A percentile compares a stretch with the other conserved stretches of the same genome.
phyloP scores from a whole-genome alignment of 2,888 invertebrate genomes.

The Yponomeuta plumbellus region DNA sequence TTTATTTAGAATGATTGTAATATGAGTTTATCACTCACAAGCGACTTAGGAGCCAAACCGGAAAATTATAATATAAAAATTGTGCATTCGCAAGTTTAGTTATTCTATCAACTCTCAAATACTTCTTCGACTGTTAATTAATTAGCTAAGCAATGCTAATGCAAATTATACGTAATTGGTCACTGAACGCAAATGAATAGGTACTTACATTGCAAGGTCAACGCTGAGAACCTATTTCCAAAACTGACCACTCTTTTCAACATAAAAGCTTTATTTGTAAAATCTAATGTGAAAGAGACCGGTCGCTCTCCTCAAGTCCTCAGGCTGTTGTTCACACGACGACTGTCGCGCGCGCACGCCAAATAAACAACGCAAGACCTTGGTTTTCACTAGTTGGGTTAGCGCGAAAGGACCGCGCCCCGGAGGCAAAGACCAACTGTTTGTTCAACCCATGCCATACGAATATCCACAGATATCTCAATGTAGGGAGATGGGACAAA shows the following conservation, averaged over 20 bases:
- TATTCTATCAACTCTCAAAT: too few species aligned
- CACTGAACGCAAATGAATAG: not conserved
- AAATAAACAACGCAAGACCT: not conserved
- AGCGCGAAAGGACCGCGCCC: not conserved
- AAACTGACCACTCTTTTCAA: not conserved
- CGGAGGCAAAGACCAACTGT: too few species aligned
- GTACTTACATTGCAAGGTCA: slow-evolving; percentile 1
- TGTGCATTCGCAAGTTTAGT: too few species aligned
- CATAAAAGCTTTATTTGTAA: not conserved
- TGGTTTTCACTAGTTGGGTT: not conserved
- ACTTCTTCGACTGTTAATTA: too few species aligned
- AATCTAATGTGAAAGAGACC: not conserved
- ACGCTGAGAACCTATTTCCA: not conserved
- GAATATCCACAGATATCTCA: too few species aligned
- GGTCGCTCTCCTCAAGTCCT: not conserved
- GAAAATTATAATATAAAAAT: too few species aligned
- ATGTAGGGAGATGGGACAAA: too few species aligned
- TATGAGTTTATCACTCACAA: too few species aligned
- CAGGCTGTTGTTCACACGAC: not conserved
- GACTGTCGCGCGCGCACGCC: not conserved
- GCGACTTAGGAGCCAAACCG: too few species aligned
- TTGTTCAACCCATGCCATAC: too few species aligned
- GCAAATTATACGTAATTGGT: not conserved
- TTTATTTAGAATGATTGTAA: too few species aligned
- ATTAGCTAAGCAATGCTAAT: not conserved